These are phyloP conservation scores for Cricetomys ansorgei DNA, from an alignment of 2,113 vertebrate genomes.

Conservation along the genomic window DNA sequence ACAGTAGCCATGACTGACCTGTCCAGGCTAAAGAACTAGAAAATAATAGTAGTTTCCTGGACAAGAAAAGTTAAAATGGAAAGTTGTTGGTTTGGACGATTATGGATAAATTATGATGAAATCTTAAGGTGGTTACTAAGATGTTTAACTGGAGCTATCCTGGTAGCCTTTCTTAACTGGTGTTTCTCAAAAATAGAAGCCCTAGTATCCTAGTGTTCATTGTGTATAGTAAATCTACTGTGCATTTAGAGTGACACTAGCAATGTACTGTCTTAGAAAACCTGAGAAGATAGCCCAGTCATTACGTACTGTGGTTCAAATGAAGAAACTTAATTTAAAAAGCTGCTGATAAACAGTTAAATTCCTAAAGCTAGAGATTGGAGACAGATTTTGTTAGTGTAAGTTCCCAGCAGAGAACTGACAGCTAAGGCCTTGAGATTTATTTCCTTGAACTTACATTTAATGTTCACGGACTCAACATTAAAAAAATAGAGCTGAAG, in stretches of 20 bases:
- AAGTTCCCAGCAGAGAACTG: neutral
- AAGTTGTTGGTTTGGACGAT: neutral
- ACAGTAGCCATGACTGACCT: neutral
- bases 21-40: neutral
- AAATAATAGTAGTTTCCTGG: neutral
- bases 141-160: neutral
- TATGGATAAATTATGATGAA: neutral
- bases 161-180: neutral
- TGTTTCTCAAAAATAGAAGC: neutral
- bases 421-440: neutral
- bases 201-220: neutral
- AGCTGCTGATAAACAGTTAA: neutral
- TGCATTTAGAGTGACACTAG: neutral
- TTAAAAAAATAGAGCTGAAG: neutral
- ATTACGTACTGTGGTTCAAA: neutral
- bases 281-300: slow-evolving; percentile 12
- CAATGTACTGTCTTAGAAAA: neutral
- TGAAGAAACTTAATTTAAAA: slow-evolving; percentile 15
- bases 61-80: slow-evolving; percentile 41
- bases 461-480: neutral
- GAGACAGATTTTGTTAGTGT: neutral
- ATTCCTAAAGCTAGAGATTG: neutral
- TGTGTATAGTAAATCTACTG: neutral
- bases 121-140: neutral
- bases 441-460: neutral